Evolutionary conservation across 2,888 invertebrate genomes (phyloP).

Genomic region (Clitarchus hookeri): DNA sequence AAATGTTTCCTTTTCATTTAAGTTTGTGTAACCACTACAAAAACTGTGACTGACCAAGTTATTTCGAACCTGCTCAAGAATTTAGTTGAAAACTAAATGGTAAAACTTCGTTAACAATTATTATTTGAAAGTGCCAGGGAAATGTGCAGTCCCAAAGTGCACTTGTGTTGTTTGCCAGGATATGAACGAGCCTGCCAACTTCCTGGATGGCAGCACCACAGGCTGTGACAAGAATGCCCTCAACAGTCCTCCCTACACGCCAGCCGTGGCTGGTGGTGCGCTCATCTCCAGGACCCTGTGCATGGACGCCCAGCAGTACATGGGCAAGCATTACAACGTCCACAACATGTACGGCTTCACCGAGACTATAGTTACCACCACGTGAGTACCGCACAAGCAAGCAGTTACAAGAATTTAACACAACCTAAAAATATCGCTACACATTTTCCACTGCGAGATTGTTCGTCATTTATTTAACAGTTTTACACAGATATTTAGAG

Average conservation of each 20-base stretch:
- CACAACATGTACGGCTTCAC: constrained; percentile 79
- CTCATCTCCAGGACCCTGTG: constrained; percentile 75
- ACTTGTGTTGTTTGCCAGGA: constrained; percentile 57
- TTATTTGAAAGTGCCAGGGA: too few relatives aligned
- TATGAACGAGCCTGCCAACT: constrained; percentile 90
- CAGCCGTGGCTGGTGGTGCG: constrained; percentile 61
- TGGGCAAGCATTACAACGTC: constrained; percentile 72
- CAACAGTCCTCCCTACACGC: constrained; percentile 73
- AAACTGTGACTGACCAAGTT: neutral
- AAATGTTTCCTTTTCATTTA: neutral
- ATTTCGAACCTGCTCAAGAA: too few relatives aligned
- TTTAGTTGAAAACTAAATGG: too few relatives aligned
- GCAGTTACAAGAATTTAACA: neutral
- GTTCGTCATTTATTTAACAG: too few relatives aligned
- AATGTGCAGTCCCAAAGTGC: too few relatives aligned
- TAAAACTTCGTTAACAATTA: too few relatives aligned
- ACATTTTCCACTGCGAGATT: too few relatives aligned
- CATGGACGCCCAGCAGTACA: constrained; percentile 74
- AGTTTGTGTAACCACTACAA: neutral
- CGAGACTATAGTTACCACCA: constrained; percentile 74
- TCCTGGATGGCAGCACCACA: constrained; percentile 66
- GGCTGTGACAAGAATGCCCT: constrained; percentile 62
- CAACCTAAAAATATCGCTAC: too few relatives aligned
- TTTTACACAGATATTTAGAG: too few relatives aligned
- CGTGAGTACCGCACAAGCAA: constrained; percentile 60